Evolutionary conservation across 2,888 invertebrate species (phyloP).

Genomic region (Fabriciana adippe): DNA sequence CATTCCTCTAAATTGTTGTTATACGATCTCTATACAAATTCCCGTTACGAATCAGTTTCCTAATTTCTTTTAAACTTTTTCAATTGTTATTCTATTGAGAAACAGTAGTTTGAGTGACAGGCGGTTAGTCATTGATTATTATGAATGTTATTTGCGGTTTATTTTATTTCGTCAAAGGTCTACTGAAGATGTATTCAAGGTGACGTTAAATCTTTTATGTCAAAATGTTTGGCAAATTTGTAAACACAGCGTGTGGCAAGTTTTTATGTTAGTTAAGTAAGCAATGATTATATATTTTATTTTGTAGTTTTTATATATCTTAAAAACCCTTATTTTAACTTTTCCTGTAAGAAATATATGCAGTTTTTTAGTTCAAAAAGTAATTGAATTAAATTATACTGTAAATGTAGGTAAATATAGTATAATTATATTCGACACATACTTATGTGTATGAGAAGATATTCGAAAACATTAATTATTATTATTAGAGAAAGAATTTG

Average conservation of each 20-base stretch:
- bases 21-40: slow-evolving; percentile 17
- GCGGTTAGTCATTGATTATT: slow-evolving; percentile 36
- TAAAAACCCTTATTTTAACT: neutral
- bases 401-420: too few relatives aligned
- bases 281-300: neutral
- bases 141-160: slow-evolving; percentile 34
- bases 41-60: slow-evolving; percentile 26
- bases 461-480: too few relatives aligned
- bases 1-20: slow-evolving; percentile 15
- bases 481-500: too few relatives aligned
- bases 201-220: slow-evolving; percentile 50
- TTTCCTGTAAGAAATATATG: neutral
- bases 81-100: slow-evolving; percentile 35
- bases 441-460: too few relatives aligned
- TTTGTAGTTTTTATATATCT: neutral
- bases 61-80: slow-evolving; percentile 25
- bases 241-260: slow-evolving; percentile 56
- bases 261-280: slow-evolving; percentile 26
- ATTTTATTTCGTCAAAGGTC: slow-evolving; percentile 38
- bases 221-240: slow-evolving; percentile 62
- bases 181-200: slow-evolving; percentile 52
- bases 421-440: too few relatives aligned
- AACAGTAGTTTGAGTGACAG: slow-evolving; percentile 41
- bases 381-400: too few relatives aligned
- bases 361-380: too few relatives aligned